phyloP scores from a whole-genome alignment of 2,113 vertebrate genomes.

The Pterocles gutturalis region DNA sequence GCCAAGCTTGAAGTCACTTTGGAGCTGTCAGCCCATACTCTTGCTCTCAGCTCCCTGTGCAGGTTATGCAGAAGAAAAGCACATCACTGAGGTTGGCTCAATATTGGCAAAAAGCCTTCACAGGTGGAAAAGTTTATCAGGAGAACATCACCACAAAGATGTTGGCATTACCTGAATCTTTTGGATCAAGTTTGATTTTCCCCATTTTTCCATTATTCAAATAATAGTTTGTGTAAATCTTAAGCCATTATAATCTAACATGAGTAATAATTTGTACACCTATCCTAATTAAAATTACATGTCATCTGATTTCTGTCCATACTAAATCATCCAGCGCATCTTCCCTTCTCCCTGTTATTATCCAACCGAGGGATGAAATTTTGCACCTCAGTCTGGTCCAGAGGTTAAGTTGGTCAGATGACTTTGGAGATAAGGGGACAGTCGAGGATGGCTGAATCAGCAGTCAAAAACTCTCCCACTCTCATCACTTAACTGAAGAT shows the following conservation, averaged over 20 bases:
- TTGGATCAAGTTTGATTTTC: background rate
- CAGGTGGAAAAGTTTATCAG: background rate
- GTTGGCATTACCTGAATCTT: background rate
- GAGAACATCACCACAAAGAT: background rate
- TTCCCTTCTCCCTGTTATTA: background rate
- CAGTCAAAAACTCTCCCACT: background rate
- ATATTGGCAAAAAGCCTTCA: background rate
- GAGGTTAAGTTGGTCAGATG: background rate
- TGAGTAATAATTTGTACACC: background rate
- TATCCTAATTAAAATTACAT: background rate
- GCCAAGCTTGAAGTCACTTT: background rate
- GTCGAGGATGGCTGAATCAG: background rate
- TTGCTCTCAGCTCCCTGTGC: background rate
- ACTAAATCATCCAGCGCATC: background rate
- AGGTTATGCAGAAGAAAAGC: background rate
- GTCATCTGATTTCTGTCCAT: background rate
- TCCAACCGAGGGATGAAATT: background rate
- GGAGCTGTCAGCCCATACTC: background rate
- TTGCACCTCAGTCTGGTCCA: background rate
- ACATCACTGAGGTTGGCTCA: background rate
- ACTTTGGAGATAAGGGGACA: background rate
- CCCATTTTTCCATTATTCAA: background rate
- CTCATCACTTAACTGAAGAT: background rate
- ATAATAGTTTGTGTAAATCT: background rate
- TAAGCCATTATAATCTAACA: background rate